Evolutionary conservation across 2,888 invertebrate species (phyloP).

Genomic region (Erannis defoliaria): DNA sequence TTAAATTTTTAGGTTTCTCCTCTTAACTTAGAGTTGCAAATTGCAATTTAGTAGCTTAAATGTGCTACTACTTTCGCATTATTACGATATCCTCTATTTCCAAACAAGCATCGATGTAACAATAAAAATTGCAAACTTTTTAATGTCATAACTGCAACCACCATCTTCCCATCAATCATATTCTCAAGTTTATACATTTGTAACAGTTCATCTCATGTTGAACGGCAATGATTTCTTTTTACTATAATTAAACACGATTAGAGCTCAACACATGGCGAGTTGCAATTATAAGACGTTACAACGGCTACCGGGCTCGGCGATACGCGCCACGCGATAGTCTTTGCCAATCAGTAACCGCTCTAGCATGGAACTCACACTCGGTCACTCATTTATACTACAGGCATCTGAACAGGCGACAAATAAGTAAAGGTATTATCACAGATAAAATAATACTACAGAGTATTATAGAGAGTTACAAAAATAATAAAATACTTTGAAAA

Average conservation of each 20-base stretch:
- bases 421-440: neutral
- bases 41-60: no score
- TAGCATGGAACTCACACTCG: neutral
- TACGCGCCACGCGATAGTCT: slow-evolving; percentile 77
- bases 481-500: no score
- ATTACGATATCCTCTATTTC: no score
- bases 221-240: slow-evolving; percentile 82
- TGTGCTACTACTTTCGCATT: no score
- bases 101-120: no score
- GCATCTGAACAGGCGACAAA: neutral
- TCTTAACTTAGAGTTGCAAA: no score
- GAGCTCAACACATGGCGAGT: slow-evolving; percentile 82
- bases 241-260: slow-evolving; percentile 84
- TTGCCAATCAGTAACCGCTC: slow-evolving; percentile 70
- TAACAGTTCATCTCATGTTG: slow-evolving; percentile 86
- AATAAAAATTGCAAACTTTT: no score
- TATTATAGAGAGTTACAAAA: no score
- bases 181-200: slow-evolving; percentile 72
- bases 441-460: no score
- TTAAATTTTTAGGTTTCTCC: no score
- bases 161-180: slow-evolving; percentile 68
- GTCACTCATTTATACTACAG: neutral
- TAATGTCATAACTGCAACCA: slow-evolving; percentile 52
- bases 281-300: slow-evolving; percentile 82
- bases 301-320: slow-evolving; percentile 72